Evolutionary conservation across 2,888 invertebrate genomes (phyloP).

Genomic region (Drosophila differens): DNA sequence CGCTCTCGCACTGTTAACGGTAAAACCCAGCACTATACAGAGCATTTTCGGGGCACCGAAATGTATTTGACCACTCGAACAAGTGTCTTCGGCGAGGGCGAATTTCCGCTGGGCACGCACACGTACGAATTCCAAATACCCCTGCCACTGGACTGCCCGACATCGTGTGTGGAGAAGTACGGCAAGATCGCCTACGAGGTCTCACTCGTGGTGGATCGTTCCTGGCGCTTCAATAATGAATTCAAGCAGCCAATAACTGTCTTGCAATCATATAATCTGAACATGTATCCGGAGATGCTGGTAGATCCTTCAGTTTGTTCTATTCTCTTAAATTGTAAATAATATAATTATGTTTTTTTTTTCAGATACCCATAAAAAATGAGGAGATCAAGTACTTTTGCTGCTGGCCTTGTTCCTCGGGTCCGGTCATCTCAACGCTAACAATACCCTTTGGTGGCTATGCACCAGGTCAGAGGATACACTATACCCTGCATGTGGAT

Average conservation of each 20-base stretch:
- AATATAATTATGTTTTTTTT: not conserved
- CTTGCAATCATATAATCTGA: constrained; percentile 91
- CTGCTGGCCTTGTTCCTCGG: constrained; percentile 72
- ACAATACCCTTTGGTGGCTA: constrained; percentile 89
- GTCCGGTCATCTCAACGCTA: constrained; percentile 57
- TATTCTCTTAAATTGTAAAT: not conserved
- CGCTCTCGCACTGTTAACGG: constrained; percentile 43
- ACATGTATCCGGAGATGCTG: constrained; percentile 88
- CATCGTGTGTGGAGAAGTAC: constrained; percentile 90
- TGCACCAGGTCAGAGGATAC: constrained; percentile 90
- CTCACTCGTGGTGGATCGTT: constrained; percentile 89
- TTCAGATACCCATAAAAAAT: constrained; percentile 46
- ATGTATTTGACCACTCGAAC: constrained; percentile 52
- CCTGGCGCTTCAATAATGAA: constrained; percentile 80
- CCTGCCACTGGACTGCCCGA: constrained; percentile 87
- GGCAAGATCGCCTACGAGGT: constrained; percentile 91
- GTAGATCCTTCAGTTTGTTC: constrained; percentile 85
- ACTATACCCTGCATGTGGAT: constrained; percentile 88
- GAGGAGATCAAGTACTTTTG: constrained; percentile 68
- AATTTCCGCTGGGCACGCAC: constrained; percentile 80
- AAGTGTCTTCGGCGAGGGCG: constrained; percentile 54
- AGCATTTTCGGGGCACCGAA: constrained; percentile 50
- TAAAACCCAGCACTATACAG: constrained; percentile 37
- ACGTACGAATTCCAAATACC: constrained; percentile 91
- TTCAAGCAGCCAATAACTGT: constrained; percentile 88